A percentile compares a stretch with the other conserved stretches of the same genome.
Evolutionary conservation across 2,888 invertebrate genomes (phyloP).

Genomic region (Chorisops tibialis): DNA sequence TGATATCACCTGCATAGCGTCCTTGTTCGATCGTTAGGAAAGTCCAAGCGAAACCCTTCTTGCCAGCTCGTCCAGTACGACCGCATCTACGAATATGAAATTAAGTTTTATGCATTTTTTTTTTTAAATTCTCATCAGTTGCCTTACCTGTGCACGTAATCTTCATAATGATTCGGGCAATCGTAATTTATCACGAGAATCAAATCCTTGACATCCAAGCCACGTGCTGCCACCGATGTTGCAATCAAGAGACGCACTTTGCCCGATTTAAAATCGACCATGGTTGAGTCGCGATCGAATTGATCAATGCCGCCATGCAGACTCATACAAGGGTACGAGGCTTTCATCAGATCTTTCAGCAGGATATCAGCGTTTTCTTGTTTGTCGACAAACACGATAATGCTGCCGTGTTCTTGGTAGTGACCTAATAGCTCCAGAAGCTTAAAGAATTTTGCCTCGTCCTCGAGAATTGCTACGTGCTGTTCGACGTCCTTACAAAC

Average conservation of each 20-base stretch:
- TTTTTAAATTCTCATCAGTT: too few relatives aligned
- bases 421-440: conserved; percentile 93
- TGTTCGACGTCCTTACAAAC: conserved; percentile 98
- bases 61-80: conserved; percentile 85
- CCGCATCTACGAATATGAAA: conserved; percentile 85
- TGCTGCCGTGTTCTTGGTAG: conserved; percentile 86
- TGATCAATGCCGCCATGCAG: conserved; percentile 99
- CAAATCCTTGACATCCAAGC: conserved; percentile 97
- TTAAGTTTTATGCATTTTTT: neutral
- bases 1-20: conserved; percentile 87
- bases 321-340: conserved; percentile 94
- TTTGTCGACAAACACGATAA: conserved; percentile 96
- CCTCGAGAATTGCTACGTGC: conserved; percentile 87
- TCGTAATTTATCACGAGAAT: conserved; percentile 98
- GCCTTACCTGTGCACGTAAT: conserved; percentile 84
- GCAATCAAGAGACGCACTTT: conserved; percentile 91
- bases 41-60: conserved; percentile 96
- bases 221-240: conserved; percentile 96
- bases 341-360: conserved; percentile 91
- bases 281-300: conserved; percentile 97
- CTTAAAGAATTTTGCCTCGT: conserved; percentile 97
- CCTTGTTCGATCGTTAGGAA: conserved; percentile 95
- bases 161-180: conserved; percentile 99
- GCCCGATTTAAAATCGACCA: conserved; percentile 94
- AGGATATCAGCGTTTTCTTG: conserved; percentile 95